Base-by-base conservation (phyloP, 2,113 vertebrate genomes). In the Paraplagusia blochii region DNA sequence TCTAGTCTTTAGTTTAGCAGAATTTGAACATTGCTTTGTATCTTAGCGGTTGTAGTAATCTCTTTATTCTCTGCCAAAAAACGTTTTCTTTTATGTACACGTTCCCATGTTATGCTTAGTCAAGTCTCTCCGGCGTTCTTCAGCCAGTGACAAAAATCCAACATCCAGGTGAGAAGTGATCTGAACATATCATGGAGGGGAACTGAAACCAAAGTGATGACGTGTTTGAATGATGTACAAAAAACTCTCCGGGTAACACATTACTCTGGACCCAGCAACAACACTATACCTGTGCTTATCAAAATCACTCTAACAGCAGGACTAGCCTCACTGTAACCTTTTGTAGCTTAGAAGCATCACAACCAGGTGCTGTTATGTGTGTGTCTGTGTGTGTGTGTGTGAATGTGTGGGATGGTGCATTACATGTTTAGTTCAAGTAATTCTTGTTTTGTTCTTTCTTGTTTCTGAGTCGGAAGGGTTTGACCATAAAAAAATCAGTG, bases 191-290 rank as follows among this genome's bases (percentile, higher is more conserved):
- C 66, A 60, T 48, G 69, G 72, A 16, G 74, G 70, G 6, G 63
- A 75, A 47, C 61, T 80, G 63, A 90, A 88, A 89, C 88, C 91
- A 91, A 92, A 92, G 87, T 80, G 73, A 87, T 80, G 73, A 68
- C 58, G 60, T 80, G 72, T 85, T 88, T 87, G 74, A 87, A 82
- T 86, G 53, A 84, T 88, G 82, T 89, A 77, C 53, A 72, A 80
- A 79, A 62, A 35, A 29, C 22, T 74, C 68, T 91, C 90, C 88
- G 72, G 89, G 86, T 90, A 80, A 85, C 69, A 15, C 81, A 88
- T 79, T 88, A 88, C 87, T 83, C 83, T 90, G 91, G 89, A 90
- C 91, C 91, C 91, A 92, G 89, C 90, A 91, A 91, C 90, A 80
- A 89, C 83, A 85, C 82, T 76, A 89, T 92, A 92, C 90, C 91